Evolutionary conservation across 2,113 vertebrate species (phyloP), one percentile per base, ranked within the genome.

Genomic region (Clupea harengus): DNA sequence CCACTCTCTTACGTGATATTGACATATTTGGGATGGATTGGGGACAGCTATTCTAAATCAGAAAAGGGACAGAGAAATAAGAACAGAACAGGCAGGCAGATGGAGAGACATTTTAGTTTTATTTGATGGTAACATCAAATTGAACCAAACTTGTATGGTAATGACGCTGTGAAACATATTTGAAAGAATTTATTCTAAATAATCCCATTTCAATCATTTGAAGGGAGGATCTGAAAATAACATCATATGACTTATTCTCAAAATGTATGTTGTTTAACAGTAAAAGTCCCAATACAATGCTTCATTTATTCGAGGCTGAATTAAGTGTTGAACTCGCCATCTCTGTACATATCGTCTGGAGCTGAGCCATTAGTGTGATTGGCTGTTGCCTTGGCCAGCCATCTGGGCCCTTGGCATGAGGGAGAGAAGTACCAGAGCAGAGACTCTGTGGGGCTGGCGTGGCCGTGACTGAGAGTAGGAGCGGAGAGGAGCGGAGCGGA

Each of bases 341-440:
- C 28, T 78, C 28, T 39, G 72, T 39, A 39, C 72, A 78, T 75
- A 75, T 78, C 1, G n/a, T 82, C 60, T 22, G 28, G 11, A 82
- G 89, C 22, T 78, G 83, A 88, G 78, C 86, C 82, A 85, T 84
- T 89, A 54, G 75, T 45, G 60, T 85, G 84, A 90, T 83, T 86
- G 81, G 87, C 90, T 90, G 86, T 44, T 89, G 80, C 18, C 46
- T 45, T 89, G 80, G 82, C 85, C 28, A 11, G 20, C 25, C 86
- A 67, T 86, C 84, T 45, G 64, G 82, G 64, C 84, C 88, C 88
- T 87, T 90, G 57, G 83, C 85, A 83, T 81, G 84, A 32, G 72
- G 13, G 64, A 67, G 60, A 3, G 13, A 1, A 57, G 54, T 60
- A 60, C n/a, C 64, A 28, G 64, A 67, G 64, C 2, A n/a, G 22